Conservation (phyloP, 2,797 vertebrate genomes). For the Carapus acus region DNA sequence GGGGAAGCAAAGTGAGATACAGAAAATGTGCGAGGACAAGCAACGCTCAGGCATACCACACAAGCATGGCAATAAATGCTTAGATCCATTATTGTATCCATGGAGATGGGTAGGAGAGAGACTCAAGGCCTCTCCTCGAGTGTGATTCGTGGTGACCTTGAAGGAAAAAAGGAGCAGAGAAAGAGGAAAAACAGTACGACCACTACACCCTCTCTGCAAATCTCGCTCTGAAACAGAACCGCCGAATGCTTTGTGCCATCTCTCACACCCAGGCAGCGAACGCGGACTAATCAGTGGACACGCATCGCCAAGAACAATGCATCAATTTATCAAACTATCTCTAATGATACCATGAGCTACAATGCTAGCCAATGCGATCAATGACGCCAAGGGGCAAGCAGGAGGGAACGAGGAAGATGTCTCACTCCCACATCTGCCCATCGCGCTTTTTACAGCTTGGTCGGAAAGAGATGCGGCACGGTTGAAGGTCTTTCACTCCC, state of each 20-base stretch:
- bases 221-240: slow-evolving; percentile 27
- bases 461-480: slow-evolving; percentile 29
- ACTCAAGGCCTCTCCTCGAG: slow-evolving; percentile 16
- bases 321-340: slow-evolving; percentile 26
- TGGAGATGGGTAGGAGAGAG: slow-evolving; percentile 53
- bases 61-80: slow-evolving; percentile 40
- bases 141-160: slow-evolving; percentile 45
- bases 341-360: slow-evolving; percentile 19
- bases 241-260: slow-evolving; percentile 39
- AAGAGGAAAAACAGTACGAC: slow-evolving; percentile 18
- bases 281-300: slow-evolving; percentile 28
- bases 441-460: slow-evolving; percentile 46
- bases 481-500: slow-evolving; percentile 29
- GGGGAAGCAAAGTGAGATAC: too few species aligned
- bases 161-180: slow-evolving; percentile 18
- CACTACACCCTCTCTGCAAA: slow-evolving; percentile 17
- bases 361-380: slow-evolving; percentile 11
- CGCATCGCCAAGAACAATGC: slow-evolving; percentile 19
- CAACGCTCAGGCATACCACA: too few species aligned
- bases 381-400: slow-evolving; percentile 25
- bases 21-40: too few species aligned
- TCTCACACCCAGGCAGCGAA: slow-evolving; percentile 23
- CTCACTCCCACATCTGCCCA: slow-evolving; percentile 46
- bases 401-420: slow-evolving; percentile 27
- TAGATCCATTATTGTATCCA: slow-evolving; percentile 55